Evolutionary conservation across 53 echinoderm and acorn worm species (phyloP), one percentile per base, ranked within the genome.

Genomic region (Patiria pectinifera): DNA sequence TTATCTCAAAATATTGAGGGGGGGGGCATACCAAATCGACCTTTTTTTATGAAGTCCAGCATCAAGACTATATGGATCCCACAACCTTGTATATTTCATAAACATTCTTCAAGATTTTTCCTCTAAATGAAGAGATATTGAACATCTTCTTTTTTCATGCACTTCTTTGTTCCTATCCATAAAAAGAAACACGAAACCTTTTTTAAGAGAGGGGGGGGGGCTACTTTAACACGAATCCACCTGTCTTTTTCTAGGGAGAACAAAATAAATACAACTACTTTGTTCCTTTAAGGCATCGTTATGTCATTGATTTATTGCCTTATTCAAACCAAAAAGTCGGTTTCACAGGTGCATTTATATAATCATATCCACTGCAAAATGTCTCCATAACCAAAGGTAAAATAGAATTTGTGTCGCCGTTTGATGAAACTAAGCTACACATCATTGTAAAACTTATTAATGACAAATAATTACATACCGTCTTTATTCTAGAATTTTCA

Each of bases 361-460:
- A 44, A 78, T 78, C 4, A 78, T 45, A 78, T 46, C 45, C 79
- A 78, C 79, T 46, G 79, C 46, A 78, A 78, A 78, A 45, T 78
- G 2, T 8, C 13, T 15, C 16, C 16, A 69, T 13, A 69, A 53
- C 35, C 53, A 53, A 53, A 53, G 53, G 53, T 8, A 69, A 69
- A 69, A 69, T 69, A 69, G 14, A 8, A 69, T 69, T 69, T 11
- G 4, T 69, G 35, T 35, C 35, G 35, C 35, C 35, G 35, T 21
- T 8, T 4, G 3, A 21, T 15, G 13, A 69, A 69, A 13, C 69
- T 15, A 69, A 21, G 69, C 16, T 69, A 69, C 10, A 15, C 69
- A 15, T 2, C 21, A 69, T 18, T 69, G 69, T 69, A 69, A 6
- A 69, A 15, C 6, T 69, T 69, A 53, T 8, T 53, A 5, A 5